Percentiles rank a stretch among this genome's conserved stretches.
These are phyloP conservation scores for Candoia aspera DNA, from an alignment of 2,113 vertebrate species.

Conservation along the genomic window DNA sequence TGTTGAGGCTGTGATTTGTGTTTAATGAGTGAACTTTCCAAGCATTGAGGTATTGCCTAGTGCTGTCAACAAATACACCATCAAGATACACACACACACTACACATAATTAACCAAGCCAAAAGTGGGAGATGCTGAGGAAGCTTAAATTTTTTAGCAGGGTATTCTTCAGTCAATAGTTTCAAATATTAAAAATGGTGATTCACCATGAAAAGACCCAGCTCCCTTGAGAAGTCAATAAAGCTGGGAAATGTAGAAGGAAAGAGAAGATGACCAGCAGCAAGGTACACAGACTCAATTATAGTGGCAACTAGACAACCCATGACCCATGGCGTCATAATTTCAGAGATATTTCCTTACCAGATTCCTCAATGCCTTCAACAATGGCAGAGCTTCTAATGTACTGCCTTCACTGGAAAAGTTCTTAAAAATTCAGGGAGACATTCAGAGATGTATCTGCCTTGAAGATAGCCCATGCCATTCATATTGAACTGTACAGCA, in stretches of 20 bases:
- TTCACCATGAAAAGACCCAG: neutral
- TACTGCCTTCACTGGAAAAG: too few relatives aligned
- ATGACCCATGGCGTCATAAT: neutral
- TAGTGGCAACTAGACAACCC: neutral
- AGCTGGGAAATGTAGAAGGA: too few relatives aligned
- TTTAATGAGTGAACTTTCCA: constrained; percentile 59
- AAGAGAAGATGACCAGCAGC: too few relatives aligned
- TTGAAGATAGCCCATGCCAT: too few relatives aligned
- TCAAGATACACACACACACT: constrained; percentile 22
- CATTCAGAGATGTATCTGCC: too few relatives aligned
- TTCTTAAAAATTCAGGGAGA: too few relatives aligned
- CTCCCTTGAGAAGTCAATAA: too few relatives aligned
- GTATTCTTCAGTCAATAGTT: neutral
- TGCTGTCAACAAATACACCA: constrained; percentile 61
- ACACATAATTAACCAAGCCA: neutral
- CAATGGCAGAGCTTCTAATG: neutral
- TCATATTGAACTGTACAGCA: too few relatives aligned
- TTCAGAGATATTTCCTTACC: neutral
- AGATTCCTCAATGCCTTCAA: neutral
- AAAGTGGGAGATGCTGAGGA: constrained; percentile 42
- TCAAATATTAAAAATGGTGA: constrained; percentile 54
- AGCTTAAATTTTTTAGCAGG: constrained; percentile 57
- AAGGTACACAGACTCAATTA: too few relatives aligned
- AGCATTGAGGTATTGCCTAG: constrained; percentile 63
- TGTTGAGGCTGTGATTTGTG: constrained; percentile 61